These are phyloP conservation scores for Acronicta aceris DNA, from an alignment of 2,888 invertebrate genomes.

Conservation along the genomic window DNA sequence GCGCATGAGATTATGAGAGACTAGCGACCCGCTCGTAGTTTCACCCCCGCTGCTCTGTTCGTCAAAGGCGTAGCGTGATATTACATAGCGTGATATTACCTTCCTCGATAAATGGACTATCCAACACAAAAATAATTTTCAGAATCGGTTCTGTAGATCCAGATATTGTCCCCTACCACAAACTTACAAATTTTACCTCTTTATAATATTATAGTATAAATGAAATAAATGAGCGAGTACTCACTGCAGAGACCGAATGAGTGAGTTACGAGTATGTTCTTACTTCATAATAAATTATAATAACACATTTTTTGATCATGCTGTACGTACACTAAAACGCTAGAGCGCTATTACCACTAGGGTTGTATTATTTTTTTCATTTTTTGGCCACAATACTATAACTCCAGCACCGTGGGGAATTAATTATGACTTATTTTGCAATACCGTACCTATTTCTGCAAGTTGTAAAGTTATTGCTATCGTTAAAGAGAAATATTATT, in stretches of 20 bases:
- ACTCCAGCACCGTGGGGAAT: conserved; percentile 53
- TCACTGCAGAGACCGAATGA: neutral
- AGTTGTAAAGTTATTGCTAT: conserved; percentile 42
- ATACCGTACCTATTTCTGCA: conserved; percentile 46
- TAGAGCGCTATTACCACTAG: conserved; percentile 51
- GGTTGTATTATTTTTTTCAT: conserved; percentile 52
- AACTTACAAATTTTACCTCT: too few species aligned
- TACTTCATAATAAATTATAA: neutral
- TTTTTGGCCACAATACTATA: conserved; percentile 53
- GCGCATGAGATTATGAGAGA: too few species aligned
- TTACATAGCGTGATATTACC: too few species aligned
- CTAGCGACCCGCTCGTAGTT: too few species aligned
- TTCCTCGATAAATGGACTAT: too few species aligned
- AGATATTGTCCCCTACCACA: too few species aligned
- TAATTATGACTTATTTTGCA: conserved; percentile 61
- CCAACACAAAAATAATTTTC: too few species aligned
- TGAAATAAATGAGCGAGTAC: neutral
- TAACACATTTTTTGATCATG: conserved; percentile 19
- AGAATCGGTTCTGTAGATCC: too few species aligned
- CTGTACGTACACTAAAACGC: conserved; percentile 38
- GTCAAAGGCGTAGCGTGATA: too few species aligned
- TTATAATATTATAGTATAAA: too few species aligned
- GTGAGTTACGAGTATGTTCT: too few species aligned
- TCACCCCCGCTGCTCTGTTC: too few species aligned
- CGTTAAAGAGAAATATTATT: conserved; percentile 40